These are phyloP conservation scores for Sinonovacula constricta DNA, from an alignment of 1,140 invertebrate genomes.

Conservation along the genomic window DNA sequence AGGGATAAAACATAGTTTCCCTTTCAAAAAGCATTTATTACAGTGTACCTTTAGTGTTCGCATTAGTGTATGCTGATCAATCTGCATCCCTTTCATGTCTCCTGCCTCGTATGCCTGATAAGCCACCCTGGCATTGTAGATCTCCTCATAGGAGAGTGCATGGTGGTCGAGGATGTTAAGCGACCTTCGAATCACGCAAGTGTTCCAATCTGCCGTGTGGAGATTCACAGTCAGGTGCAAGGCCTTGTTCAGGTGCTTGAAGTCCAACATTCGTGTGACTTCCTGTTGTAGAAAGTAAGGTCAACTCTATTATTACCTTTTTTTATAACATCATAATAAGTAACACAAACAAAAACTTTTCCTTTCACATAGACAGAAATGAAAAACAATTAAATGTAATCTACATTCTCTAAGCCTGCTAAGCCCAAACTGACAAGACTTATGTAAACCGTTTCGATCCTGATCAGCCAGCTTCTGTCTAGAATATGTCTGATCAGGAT, in stretches of 20 bases:
- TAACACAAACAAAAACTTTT: no score
- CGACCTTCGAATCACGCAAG: slow-evolving; percentile 58
- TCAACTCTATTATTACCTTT: no score
- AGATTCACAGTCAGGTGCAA: slow-evolving; percentile 69
- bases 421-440: no score
- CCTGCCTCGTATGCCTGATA: slow-evolving; percentile 68
- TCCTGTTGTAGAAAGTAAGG: no score
- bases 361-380: no score
- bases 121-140: slow-evolving; percentile 64
- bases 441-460: no score
- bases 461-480: no score
- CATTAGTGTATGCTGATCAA: slow-evolving; percentile 61
- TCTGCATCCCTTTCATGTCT: slow-evolving; percentile 68
- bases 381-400: no score
- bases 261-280: slow-evolving; percentile 61
- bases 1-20: no score
- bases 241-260: slow-evolving; percentile 60
- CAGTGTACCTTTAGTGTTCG: slow-evolving; percentile 65
- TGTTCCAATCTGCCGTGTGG: slow-evolving; percentile 74
- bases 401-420: no score
- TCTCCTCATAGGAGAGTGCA: slow-evolving; percentile 66
- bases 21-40: not conserved
- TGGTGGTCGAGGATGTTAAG: slow-evolving; percentile 56
- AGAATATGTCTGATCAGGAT: no score
- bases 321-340: no score